Evolutionary conservation across 2,113 vertebrate genomes (phyloP).

Genomic region (Poeciliopsis turrubarensis): DNA sequence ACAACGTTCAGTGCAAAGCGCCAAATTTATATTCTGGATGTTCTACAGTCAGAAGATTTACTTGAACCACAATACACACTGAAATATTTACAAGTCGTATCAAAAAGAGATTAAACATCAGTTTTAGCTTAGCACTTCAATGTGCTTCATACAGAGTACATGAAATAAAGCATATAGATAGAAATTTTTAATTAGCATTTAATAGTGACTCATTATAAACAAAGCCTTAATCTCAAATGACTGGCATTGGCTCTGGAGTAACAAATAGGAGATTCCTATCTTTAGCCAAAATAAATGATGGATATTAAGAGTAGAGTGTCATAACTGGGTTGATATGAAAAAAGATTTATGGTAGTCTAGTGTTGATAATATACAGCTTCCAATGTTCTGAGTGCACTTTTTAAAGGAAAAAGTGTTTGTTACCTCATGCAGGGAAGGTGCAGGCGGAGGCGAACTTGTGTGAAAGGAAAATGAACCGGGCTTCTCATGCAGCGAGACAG

Average conservation of each 20-base stretch:
- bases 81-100: too few relatives aligned
- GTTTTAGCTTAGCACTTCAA: too few relatives aligned
- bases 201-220: too few relatives aligned
- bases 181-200: too few relatives aligned
- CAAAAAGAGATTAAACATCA: too few relatives aligned
- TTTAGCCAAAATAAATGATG: neutral
- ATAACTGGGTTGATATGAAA: neutral
- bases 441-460: conserved; percentile 37
- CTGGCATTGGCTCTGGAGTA: too few relatives aligned
- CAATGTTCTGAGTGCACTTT: neutral
- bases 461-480: conserved; percentile 8
- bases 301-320: neutral
- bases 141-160: neutral
- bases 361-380: neutral
- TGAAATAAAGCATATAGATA: too few relatives aligned
- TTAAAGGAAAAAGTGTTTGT: conserved; percentile 19
- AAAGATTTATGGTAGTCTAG: neutral
- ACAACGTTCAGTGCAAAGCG: neutral
- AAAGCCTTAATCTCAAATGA: too few relatives aligned
- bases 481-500: conserved; percentile 17
- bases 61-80: neutral
- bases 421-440: conserved; percentile 80
- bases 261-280: too few relatives aligned
- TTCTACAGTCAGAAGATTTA: neutral
- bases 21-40: neutral